These are phyloP conservation scores for Willowsia nigromaculata DNA, from an alignment of 2,888 invertebrate species.

Conservation along the genomic window DNA sequence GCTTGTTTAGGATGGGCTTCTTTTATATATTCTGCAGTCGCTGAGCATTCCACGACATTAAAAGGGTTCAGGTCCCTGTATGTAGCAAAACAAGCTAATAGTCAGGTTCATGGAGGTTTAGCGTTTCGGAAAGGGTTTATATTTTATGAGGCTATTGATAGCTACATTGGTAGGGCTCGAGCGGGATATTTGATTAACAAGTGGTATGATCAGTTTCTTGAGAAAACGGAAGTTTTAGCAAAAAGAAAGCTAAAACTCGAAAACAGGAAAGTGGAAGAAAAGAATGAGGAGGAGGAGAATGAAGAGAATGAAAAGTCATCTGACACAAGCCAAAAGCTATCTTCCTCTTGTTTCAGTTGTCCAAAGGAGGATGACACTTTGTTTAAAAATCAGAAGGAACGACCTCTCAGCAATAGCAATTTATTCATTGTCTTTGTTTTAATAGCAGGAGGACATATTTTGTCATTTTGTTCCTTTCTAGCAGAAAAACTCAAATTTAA, in stretches of 20 bases:
- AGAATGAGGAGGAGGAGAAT: background rate
- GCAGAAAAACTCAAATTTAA: no score
- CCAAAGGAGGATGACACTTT: background rate
- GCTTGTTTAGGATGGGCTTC: slow-evolving; percentile 36
- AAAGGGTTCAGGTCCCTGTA: background rate
- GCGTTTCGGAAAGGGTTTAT: slow-evolving; percentile 4
- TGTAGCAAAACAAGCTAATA: background rate
- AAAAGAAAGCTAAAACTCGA: background rate
- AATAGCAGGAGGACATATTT: background rate
- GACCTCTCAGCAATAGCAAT: background rate
- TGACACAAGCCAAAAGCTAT: background rate
- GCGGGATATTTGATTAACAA: background rate
- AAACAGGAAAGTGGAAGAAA: background rate
- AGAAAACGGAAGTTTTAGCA: background rate
- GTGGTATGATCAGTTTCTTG: background rate
- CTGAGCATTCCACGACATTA: background rate
- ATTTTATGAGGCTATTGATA: background rate
- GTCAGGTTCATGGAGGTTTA: slow-evolving; percentile 10
- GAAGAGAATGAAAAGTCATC: background rate
- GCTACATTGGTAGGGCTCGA: slow-evolving; percentile 9
- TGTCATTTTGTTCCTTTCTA: background rate
- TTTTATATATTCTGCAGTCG: background rate
- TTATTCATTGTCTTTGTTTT: slow-evolving; percentile 18
- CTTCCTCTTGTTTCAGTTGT: background rate
- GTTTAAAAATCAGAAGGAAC: background rate